Evolutionary conservation across 35 echinoderm and acorn worm species (phyloP).

Genomic region (Apostichopus californicus): DNA sequence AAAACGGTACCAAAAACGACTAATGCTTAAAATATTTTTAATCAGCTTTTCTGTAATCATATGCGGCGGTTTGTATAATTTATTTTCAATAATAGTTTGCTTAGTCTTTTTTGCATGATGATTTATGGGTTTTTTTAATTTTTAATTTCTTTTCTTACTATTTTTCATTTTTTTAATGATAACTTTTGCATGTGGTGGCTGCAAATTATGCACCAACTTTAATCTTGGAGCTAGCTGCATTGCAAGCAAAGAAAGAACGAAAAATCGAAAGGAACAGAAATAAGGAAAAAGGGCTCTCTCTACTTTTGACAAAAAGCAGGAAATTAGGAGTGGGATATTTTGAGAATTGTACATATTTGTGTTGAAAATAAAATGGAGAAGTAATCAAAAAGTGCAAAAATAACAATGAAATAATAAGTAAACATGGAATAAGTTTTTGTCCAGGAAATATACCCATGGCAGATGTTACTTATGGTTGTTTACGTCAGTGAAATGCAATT

Average conservation of each 20-base stretch:
- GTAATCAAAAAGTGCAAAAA: too few species aligned
- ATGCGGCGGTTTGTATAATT: not conserved
- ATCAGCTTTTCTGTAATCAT: not conserved
- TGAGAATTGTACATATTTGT: too few species aligned
- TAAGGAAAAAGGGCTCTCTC: not conserved
- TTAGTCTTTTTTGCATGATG: not conserved
- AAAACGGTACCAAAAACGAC: not conserved
- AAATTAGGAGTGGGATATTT: too few species aligned
- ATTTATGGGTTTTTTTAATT: not conserved
- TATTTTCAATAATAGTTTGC: not conserved
- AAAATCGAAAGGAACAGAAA: not conserved
- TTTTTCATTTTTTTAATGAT: not conserved
- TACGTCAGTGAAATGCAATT: too few species aligned
- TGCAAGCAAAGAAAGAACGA: not conserved
- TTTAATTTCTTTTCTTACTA: not conserved
- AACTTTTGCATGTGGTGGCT: conserved; percentile 21
- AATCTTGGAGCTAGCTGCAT: not conserved
- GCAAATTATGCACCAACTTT: not conserved
- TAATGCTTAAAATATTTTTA: not conserved
- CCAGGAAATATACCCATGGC: too few species aligned
- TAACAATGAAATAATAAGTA: too few species aligned
- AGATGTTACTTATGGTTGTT: too few species aligned
- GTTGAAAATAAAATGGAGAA: too few species aligned
- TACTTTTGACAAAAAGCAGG: too few species aligned
- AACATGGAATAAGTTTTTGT: too few species aligned